phyloP scores from a whole-genome alignment of 2,888 invertebrate genomes.

The Leptinotarsa rubiginosa region DNA sequence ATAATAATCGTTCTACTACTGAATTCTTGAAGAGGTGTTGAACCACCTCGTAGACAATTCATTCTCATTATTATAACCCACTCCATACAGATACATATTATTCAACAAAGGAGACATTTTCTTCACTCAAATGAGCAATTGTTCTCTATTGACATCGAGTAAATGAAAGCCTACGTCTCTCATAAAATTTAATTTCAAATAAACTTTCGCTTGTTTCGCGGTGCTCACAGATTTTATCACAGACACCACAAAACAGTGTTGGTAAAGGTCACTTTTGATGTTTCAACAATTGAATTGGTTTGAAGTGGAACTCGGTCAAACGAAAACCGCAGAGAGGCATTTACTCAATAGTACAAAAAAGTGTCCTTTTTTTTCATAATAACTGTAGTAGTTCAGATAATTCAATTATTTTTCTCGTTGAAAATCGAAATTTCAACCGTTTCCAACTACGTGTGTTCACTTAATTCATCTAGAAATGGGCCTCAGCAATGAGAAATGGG shows the following conservation, averaged over 20 bases:
- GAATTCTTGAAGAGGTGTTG: no score
- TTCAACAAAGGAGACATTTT: not conserved
- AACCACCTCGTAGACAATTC: no score
- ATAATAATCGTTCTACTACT: no score
- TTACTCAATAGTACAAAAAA: not conserved
- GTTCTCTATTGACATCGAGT: not conserved
- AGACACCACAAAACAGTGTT: not conserved
- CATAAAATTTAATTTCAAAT: not conserved
- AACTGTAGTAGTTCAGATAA: no score
- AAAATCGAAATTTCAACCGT: no score
- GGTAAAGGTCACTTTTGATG: not conserved
- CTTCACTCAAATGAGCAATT: not conserved
- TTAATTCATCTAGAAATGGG: no score
- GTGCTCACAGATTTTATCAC: not conserved
- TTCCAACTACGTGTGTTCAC: no score
- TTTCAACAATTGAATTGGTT: not conserved
- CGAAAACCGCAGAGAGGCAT: slow-evolving; percentile 5
- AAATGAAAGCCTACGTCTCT: not conserved
- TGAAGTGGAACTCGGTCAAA: not conserved
- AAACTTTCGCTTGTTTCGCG: not conserved
- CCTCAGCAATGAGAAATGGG: no score
- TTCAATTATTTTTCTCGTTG: no score
- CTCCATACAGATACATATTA: no score
- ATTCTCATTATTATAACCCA: no score
- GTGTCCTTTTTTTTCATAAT: not conserved